phyloP scores from a whole-genome alignment of 2,113 vertebrate species.

The Dicaeum eximium region DNA sequence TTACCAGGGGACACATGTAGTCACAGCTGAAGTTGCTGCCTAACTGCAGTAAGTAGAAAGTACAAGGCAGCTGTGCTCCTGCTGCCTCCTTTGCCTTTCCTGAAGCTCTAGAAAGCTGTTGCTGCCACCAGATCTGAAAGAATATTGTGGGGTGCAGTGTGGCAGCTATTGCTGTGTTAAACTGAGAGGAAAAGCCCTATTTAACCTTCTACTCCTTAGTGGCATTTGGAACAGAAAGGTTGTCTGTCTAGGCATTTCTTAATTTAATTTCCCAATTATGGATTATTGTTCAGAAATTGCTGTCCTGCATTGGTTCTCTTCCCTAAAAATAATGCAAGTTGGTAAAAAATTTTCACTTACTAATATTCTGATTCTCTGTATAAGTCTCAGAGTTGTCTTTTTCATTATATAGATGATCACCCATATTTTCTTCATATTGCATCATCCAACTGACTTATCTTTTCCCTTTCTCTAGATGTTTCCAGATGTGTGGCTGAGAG shows the following conservation, averaged over 20 bases:
- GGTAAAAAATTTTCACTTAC: background rate
- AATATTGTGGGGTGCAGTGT: background rate
- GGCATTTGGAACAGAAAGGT: background rate
- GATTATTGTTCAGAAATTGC: background rate
- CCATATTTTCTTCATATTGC: background rate
- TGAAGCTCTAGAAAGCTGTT: background rate
- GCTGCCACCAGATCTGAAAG: background rate
- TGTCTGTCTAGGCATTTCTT: background rate
- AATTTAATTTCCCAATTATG: background rate
- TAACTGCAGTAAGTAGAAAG: background rate
- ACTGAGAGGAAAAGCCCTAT: background rate
- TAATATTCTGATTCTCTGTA: background rate
- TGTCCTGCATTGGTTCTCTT: background rate
- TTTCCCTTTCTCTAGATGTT: conserved; percentile 76
- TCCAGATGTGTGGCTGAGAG: conserved; percentile 96
- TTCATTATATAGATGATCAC: background rate
- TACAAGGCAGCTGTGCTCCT: background rate
- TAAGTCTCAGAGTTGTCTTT: background rate
- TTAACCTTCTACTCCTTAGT: background rate
- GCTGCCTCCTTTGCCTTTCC: background rate
- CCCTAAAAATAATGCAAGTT: background rate
- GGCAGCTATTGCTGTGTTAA: background rate
- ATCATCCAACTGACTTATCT: background rate
- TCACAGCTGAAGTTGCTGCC: background rate
- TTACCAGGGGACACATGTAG: background rate